These are phyloP conservation scores for Escarpia spicata DNA, from an alignment of 2,888 invertebrate species.

Conservation along the genomic window DNA sequence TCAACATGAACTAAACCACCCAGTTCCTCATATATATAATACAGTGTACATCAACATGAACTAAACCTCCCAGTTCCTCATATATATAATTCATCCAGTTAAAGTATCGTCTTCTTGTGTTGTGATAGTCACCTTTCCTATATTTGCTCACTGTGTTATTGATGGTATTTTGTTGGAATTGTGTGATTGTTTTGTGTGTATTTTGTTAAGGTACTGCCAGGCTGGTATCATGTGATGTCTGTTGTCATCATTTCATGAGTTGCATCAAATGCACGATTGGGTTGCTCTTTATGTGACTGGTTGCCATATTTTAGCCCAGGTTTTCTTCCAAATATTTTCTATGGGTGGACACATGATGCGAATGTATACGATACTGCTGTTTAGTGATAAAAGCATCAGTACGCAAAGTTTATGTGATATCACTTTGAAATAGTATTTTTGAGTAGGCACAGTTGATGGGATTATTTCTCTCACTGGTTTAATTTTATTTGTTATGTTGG, in stretches of 20 bases:
- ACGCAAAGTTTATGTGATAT: conserved; percentile 58
- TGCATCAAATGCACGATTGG: not conserved
- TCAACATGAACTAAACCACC: no score
- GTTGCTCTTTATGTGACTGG: not conserved
- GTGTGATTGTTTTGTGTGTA: not conserved
- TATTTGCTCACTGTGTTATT: not conserved
- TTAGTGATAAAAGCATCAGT: not conserved
- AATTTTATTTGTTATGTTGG: not conserved
- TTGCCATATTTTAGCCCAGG: conserved; percentile 18
- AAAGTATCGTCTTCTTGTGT: not conserved
- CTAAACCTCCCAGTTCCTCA: no score
- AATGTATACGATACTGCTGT: conserved; percentile 34
- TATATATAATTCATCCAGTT: not conserved
- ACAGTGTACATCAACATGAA: no score
- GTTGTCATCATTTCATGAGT: not conserved
- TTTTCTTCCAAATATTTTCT: conserved; percentile 30
- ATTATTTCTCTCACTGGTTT: conserved; percentile 1
- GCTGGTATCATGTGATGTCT: not conserved
- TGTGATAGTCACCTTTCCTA: not conserved
- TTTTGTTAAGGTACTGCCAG: not conserved
- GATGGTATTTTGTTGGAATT: not conserved
- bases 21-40: no score
- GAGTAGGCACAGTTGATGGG: conserved; percentile 88
- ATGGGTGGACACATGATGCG: conserved; percentile 24
- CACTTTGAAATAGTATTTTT: conserved; percentile 57